Conservation (phyloP, 2,888 invertebrate genomes). For the Mylabris sibirica region DNA sequence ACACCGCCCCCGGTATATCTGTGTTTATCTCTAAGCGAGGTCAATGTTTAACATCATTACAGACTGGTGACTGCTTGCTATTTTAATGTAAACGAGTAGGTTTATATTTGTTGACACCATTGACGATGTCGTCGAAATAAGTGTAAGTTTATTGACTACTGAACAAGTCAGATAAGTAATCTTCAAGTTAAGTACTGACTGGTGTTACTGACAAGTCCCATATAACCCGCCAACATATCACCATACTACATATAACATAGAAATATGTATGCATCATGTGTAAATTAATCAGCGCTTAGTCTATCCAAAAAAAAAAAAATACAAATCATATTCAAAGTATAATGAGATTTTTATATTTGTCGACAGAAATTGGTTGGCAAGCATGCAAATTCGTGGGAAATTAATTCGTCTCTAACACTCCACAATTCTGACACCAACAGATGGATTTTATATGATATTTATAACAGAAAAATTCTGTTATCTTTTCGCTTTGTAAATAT, state of each 20-base stretch:
- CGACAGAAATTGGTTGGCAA: not conserved
- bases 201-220: slow-evolving; percentile 44
- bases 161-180: slow-evolving; percentile 43
- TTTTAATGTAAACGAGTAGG: slow-evolving; percentile 42
- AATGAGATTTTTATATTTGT: not conserved
- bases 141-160: slow-evolving; percentile 39
- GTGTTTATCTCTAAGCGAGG: slow-evolving; percentile 35
- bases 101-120: slow-evolving; percentile 40
- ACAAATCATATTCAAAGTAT: not conserved
- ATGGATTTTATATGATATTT: not conserved
- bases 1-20: slow-evolving; percentile 26
- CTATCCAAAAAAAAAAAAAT: not conserved
- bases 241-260: not conserved
- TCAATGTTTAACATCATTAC: slow-evolving; percentile 33
- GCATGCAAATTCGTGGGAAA: not conserved
- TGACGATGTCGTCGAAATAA: slow-evolving; percentile 35
- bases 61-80: slow-evolving; percentile 29
- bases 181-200: slow-evolving; percentile 39
- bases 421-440: slow-evolving; percentile 5
- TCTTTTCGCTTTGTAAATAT: not conserved
- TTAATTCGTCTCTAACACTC: not conserved
- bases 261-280: not conserved
- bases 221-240: slow-evolving; percentile 27
- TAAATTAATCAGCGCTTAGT: not conserved
- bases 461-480: not conserved